These are phyloP conservation scores for Formica selysi DNA, from an alignment of 1,140 invertebrate species.

Conservation along the genomic window DNA sequence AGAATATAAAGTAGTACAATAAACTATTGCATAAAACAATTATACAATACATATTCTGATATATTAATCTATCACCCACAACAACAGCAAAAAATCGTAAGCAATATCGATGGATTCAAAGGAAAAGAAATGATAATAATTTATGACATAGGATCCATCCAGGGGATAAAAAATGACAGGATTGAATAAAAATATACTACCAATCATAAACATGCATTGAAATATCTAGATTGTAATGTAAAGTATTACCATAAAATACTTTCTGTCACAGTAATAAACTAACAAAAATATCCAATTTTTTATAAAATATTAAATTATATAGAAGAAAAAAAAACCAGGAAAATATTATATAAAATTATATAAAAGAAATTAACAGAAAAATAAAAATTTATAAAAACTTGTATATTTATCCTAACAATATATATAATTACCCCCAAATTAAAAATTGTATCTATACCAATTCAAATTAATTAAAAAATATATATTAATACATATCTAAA, in stretches of 20 bases:
- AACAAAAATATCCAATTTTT: conserved; percentile 75
- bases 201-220: conserved; percentile 82
- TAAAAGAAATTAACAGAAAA: conserved; percentile 34
- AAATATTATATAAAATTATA: conserved; percentile 7
- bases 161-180: conserved; percentile 62
- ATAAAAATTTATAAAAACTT: background rate
- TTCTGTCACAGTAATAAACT: conserved; percentile 63
- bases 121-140: conserved; percentile 41
- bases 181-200: conserved; percentile 74
- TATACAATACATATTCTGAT: conserved; percentile 63
- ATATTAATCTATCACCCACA: conserved; percentile 74
- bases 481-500: background rate
- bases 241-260: conserved; percentile 52
- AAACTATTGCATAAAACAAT: conserved; percentile 46
- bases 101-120: conserved; percentile 64
- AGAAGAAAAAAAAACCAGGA: conserved; percentile 25
- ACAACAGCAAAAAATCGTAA: conserved; percentile 71
- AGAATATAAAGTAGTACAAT: conserved; percentile 43
- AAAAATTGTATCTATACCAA: background rate
- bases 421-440: background rate
- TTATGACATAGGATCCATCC: conserved; percentile 18
- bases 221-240: conserved; percentile 63
- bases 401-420: background rate
- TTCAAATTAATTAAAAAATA: background rate
- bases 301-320: conserved; percentile 45